A percentile compares a stretch with the other conserved stretches of the same genome.
Evolutionary conservation across 37 sponge, comb jelly and placozoan genomes (phyloP).

Genomic region (Dysidea cf. avara): DNA sequence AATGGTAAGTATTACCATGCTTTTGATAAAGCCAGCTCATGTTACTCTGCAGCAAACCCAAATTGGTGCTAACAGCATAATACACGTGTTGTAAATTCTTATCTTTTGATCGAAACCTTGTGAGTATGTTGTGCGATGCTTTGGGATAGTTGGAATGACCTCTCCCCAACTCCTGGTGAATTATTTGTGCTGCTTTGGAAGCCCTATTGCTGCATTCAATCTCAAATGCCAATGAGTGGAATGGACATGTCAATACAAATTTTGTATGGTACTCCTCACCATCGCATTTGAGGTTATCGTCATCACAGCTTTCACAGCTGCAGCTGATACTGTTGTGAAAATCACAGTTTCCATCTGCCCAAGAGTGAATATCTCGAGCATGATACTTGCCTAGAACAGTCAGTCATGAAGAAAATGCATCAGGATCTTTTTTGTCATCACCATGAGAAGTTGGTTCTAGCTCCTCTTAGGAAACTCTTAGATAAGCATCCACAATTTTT

Average conservation of each 20-base stretch:
- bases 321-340: slow-evolving; percentile 26
- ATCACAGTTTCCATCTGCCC: slow-evolving; percentile 27
- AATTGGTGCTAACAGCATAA: background rate
- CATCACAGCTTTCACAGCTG: slow-evolving; percentile 20
- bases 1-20: slow-evolving; percentile 6
- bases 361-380: slow-evolving; percentile 34
- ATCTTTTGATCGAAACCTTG: slow-evolving; percentile 13
- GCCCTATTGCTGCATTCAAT: slow-evolving; percentile 29
- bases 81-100: background rate
- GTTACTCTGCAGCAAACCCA: slow-evolving; percentile 3
- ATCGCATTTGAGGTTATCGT: slow-evolving; percentile 18
- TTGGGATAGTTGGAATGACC: slow-evolving; percentile 18
- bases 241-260: background rate
- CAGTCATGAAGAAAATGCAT: slow-evolving; percentile 13
- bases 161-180: slow-evolving; percentile 15
- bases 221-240: slow-evolving; percentile 31
- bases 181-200: background rate
- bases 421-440: background rate
- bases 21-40: background rate
- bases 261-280: slow-evolving; percentile 19
- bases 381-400: slow-evolving; percentile 27
- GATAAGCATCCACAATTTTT: slow-evolving; percentile 39
- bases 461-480: slow-evolving; percentile 12
- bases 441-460: slow-evolving; percentile 12
- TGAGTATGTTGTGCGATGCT: slow-evolving; percentile 18